phyloP scores from a whole-genome alignment of 1,140 invertebrate species.

The Euura saliciscinereae region DNA sequence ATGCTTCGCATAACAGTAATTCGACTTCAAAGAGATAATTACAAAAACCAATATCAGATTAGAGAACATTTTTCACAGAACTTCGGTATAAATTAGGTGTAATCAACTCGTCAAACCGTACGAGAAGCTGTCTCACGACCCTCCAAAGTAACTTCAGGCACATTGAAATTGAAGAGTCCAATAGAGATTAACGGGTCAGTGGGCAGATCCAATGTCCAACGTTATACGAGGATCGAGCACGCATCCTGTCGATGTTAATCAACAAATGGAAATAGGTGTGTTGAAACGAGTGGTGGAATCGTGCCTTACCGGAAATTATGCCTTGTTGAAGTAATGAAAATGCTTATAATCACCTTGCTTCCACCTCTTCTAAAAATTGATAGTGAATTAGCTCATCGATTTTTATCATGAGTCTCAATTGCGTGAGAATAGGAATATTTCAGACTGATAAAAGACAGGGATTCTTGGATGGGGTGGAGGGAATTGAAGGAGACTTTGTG shows the following conservation, averaged over 20 bases:
- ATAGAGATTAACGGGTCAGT: neutral
- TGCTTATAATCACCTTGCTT: conserved; percentile 1
- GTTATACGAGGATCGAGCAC: neutral
- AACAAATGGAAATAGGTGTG: conserved; percentile 7
- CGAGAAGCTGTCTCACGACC: neutral
- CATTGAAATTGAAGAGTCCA: neutral
- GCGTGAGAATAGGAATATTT: too few species aligned
- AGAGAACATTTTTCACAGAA: too few species aligned
- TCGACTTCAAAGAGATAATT: neutral
- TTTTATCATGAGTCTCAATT: too few species aligned
- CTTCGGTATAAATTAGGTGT: too few species aligned
- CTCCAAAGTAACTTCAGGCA: too few species aligned
- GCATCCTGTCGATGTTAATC: neutral
- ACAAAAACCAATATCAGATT: neutral
- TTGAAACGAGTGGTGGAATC: neutral
- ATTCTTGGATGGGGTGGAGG: neutral
- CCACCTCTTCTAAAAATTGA: neutral
- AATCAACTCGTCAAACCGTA: neutral
- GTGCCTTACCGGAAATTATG: neutral
- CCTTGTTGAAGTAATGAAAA: neutral
- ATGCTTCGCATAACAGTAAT: neutral
- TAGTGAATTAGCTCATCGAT: neutral
- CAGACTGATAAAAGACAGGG: neutral
- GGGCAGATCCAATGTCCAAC: neutral
- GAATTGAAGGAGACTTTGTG: neutral